These are phyloP conservation scores for Dendrocopos noguchii DNA, from an alignment of 2,113 vertebrate genomes.

Conservation along the genomic window DNA sequence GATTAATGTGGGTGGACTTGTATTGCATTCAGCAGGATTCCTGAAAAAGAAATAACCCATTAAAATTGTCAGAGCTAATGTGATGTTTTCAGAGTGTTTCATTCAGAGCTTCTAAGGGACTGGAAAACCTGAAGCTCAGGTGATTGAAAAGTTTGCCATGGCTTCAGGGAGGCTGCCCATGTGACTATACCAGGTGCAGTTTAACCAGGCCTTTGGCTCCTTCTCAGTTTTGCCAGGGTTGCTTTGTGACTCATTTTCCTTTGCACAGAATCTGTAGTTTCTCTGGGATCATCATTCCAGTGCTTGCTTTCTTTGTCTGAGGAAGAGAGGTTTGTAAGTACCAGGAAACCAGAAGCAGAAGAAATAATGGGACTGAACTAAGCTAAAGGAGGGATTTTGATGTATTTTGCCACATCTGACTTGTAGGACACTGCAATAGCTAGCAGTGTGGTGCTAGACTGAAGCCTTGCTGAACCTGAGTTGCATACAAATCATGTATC, in stretches of 20 bases:
- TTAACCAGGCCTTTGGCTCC: neutral
- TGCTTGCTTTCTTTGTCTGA: neutral
- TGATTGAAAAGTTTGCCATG: neutral
- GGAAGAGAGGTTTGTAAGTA: neutral
- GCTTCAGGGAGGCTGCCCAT: neutral
- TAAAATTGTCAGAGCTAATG: neutral
- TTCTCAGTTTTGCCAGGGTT: neutral
- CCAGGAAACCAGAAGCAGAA: neutral
- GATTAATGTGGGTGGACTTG: neutral
- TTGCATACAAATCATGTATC: neutral
- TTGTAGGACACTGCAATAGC: neutral
- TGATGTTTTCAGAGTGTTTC: neutral
- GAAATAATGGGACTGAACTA: neutral
- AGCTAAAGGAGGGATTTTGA: neutral
- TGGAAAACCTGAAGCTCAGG: neutral
- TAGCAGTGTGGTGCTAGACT: accelerated
- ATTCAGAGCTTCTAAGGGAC: neutral
- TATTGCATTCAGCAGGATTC: neutral
- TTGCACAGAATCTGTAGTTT: neutral
- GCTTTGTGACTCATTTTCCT: neutral
- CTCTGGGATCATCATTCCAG: neutral
- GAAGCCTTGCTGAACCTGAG: neutral
- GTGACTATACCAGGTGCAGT: neutral
- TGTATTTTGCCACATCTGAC: neutral
- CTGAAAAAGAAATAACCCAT: neutral